A percentile compares a stretch with the other conserved stretches of the same genome.
Evolutionary conservation across 2,797 vertebrate species (phyloP).

Genomic region (Gouania willdenowi): DNA sequence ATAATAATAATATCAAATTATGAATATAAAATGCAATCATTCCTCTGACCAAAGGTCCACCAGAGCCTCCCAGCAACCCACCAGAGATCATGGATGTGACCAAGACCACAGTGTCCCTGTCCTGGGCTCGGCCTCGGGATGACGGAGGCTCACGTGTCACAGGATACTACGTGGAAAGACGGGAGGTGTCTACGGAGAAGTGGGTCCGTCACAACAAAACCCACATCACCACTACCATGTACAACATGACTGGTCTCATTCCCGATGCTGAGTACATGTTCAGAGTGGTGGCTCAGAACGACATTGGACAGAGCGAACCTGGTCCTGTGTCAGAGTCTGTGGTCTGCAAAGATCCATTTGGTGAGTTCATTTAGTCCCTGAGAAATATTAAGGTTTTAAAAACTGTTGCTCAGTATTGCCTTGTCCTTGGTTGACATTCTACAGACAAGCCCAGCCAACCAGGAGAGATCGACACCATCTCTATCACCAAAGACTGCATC

Average conservation of each 20-base stretch:
- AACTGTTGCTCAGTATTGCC: neutral
- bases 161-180: constrained; percentile 95
- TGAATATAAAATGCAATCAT: constrained; percentile 92
- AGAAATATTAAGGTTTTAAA: neutral
- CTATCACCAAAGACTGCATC: constrained; percentile 91
- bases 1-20: constrained; percentile 89
- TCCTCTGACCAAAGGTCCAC: constrained; percentile 77
- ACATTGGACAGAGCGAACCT: constrained; percentile 90
- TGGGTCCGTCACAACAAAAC: constrained; percentile 98
- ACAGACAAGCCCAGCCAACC: constrained; percentile 97
- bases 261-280: constrained; percentile 97
- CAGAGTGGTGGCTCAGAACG: constrained; percentile 94
- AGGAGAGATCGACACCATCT: constrained; percentile 95
- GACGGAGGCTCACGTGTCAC: constrained; percentile 96
- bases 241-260: constrained; percentile 91
- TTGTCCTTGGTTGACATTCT: neutral
- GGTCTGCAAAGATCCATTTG: constrained; percentile 98
- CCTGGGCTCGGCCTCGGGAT: constrained; percentile 94
- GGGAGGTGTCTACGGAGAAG: constrained; percentile 95
- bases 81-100: constrained; percentile 95
- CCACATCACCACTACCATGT: constrained; percentile 98
- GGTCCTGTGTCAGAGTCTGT: constrained; percentile 88
- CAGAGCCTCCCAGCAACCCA: constrained; percentile 94
- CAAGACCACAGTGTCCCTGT: constrained; percentile 88
- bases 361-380: constrained; percentile 69